A percentile compares a stretch with the other conserved stretches of the same genome.
Evolutionary conservation across 2,113 vertebrate species (phyloP).

Genomic region (Hippocampus comes): DNA sequence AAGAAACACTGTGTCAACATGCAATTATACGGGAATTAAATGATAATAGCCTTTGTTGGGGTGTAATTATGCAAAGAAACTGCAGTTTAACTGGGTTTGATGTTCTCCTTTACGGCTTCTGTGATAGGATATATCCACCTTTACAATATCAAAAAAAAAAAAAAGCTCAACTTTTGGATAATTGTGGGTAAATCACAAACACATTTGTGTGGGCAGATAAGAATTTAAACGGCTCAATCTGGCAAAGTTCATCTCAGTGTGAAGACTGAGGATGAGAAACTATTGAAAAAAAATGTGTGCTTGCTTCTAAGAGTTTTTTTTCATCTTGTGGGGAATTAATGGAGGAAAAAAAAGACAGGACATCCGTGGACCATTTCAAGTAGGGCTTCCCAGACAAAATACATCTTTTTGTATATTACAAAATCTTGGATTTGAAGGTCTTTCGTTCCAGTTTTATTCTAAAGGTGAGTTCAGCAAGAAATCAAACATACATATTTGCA

Average conservation of each 20-base stretch:
- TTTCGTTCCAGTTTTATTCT: background rate
- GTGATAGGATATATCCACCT: slow-evolving; percentile 49
- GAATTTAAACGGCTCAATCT: slow-evolving; percentile 57
- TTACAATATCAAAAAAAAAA: slow-evolving; percentile 53
- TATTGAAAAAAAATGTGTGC: slow-evolving; percentile 43
- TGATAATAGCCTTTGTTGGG: slow-evolving; percentile 50
- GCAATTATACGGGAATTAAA: slow-evolving; percentile 61
- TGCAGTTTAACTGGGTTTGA: slow-evolving; percentile 18
- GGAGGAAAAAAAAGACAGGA: slow-evolving; percentile 1
- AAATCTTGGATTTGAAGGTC: background rate
- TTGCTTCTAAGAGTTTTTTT: slow-evolving; percentile 30
- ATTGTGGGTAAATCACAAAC: slow-evolving; percentile 50
- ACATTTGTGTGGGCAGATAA: slow-evolving; percentile 64
- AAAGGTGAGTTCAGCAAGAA: background rate
- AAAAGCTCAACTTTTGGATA: slow-evolving; percentile 52
- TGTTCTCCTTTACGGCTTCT: slow-evolving; percentile 30
- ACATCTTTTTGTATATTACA: background rate
- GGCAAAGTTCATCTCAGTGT: slow-evolving; percentile 48
- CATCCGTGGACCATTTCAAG: background rate
- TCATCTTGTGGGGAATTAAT: slow-evolving; percentile 20
- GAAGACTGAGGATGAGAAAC: slow-evolving; percentile 47
- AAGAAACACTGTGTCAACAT: slow-evolving; percentile 47
- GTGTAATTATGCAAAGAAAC: slow-evolving; percentile 56
- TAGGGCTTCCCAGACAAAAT: background rate
- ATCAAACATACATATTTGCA: background rate